Evolutionary conservation across 2,113 vertebrate genomes (phyloP).

Genomic region (Eolophus roseicapilla): DNA sequence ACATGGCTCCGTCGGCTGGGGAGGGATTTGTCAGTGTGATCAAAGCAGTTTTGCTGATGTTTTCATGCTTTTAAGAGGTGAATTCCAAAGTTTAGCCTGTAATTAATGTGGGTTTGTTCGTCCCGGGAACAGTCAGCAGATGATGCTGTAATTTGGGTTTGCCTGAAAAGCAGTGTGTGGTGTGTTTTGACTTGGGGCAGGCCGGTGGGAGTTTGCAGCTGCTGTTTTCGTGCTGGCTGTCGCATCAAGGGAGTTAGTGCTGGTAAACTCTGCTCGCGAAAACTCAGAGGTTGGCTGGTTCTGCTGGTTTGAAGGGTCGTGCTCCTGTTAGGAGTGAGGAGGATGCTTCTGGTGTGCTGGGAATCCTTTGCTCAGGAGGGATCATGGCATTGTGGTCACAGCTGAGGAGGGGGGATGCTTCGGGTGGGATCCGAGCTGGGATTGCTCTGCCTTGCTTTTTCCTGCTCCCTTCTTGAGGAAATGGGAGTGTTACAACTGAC

Average conservation of each 20-base stretch:
- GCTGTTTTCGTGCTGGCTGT: not conserved
- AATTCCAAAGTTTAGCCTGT: not conserved
- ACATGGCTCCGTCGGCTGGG: rapidly evolving
- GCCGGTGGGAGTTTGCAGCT: slow-evolving; percentile 26
- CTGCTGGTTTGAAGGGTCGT: not conserved
- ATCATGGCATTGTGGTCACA: rapidly evolving
- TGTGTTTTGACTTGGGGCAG: not conserved
- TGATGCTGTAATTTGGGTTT: slow-evolving; percentile 52
- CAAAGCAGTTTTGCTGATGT: slow-evolving; percentile 5
- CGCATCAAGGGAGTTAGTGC: not conserved
- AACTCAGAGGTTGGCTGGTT: not conserved
- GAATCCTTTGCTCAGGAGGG: not conserved
- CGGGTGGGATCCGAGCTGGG: not conserved
- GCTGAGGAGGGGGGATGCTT: not conserved
- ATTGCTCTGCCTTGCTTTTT: not conserved
- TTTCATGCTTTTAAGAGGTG: not conserved
- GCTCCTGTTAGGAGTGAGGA: too few relatives aligned
- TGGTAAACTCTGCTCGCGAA: not conserved
- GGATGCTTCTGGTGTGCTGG: not conserved
- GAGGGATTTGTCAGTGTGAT: not conserved
- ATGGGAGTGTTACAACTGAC: not conserved
- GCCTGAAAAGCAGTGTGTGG: not conserved
- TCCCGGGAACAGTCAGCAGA: slow-evolving; percentile 1
- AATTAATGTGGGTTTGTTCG: not conserved
- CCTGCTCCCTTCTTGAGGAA: not conserved